A percentile compares a stretch with the other conserved stretches of the same genome.
Evolutionary conservation across 23 tunicate species (phyloP).

Genomic region (Trididemnum clinides): DNA sequence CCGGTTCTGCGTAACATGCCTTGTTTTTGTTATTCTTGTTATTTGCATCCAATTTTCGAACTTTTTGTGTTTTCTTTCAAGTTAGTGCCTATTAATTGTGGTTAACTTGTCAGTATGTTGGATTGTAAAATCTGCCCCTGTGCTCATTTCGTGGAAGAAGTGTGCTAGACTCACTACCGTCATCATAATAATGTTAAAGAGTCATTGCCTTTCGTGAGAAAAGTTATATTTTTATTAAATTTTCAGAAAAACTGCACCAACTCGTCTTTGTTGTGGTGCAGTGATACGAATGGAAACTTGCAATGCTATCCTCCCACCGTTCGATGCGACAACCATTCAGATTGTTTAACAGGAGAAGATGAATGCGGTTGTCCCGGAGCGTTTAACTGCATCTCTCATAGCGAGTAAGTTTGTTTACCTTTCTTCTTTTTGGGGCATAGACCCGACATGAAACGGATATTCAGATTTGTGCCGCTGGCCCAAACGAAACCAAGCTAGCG

Average conservation of each 20-base stretch:
- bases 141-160: too few species aligned
- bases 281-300: neutral
- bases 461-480: too few species aligned
- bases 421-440: neutral
- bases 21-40: too few species aligned
- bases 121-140: too few species aligned
- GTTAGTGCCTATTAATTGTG: too few species aligned
- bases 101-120: too few species aligned
- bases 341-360: slow-evolving; percentile 34
- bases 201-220: neutral
- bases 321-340: slow-evolving; percentile 22
- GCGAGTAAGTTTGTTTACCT: neutral
- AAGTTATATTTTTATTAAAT: neutral
- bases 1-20: too few species aligned
- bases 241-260: slow-evolving; percentile 14
- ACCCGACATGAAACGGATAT: too few species aligned
- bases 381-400: neutral
- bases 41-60: too few species aligned
- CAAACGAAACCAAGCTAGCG: neutral
- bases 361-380: slow-evolving; percentile 38
- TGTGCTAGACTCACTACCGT: neutral
- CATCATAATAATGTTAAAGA: neutral
- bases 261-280: neutral
- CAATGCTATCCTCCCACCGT: neutral
- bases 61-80: too few species aligned